Evolutionary conservation across 2,797 vertebrate genomes (phyloP), one percentile per base, ranked within the genome.

Genomic region (Mallotus villosus): DNA sequence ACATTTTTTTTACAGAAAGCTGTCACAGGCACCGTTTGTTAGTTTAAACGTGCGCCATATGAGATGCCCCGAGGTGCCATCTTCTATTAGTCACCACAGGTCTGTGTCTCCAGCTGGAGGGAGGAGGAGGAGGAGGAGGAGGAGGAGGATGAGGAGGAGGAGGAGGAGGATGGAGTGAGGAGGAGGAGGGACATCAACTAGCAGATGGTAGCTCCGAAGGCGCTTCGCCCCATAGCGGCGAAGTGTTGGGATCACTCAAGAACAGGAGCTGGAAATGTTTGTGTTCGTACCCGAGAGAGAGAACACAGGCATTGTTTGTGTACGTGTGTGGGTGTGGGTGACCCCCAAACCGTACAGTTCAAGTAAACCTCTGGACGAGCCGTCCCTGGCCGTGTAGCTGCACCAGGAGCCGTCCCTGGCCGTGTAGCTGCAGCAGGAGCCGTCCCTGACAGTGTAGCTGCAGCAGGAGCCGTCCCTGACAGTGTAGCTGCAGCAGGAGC

Each of bases 1-100:
- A n/a, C n/a, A n/a, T n/a, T n/a, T n/a, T n/a, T 34, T 75, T 68
- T 78, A 61, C 67, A 61, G 78, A 70, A 3, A 25, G 68, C 72
- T 11, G 32, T 67, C 34, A 70, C n/a, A 71, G 29, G 75, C 74
- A 76, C 82, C 69, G 81, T 79, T 78, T 75, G 76, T 77, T 81
- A 69, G 76, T 81, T 8, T 46, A 65, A 77, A 62, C 21, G 79
- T 75, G 32, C 8, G 7, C 8, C 32, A 34, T 34, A 8, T 34
- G 32, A 34, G 32, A 34, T 34, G 7, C 32, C 32, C 32, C 8
- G 32, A 34, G 32, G 78, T 78, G 69, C 55, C 71, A 57, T 68
- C 74, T 72, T 24, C 67, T 73, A 70, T 81, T 73, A 82, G 70
- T 57, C 22, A 37, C 66, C 25, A 37, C 51, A 61, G 2, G 58